A percentile compares a stretch with the other conserved stretches of the same genome.
These are phyloP conservation scores for Calliopum simillimum DNA, from an alignment of 2,888 invertebrate species.

Conservation along the genomic window DNA sequence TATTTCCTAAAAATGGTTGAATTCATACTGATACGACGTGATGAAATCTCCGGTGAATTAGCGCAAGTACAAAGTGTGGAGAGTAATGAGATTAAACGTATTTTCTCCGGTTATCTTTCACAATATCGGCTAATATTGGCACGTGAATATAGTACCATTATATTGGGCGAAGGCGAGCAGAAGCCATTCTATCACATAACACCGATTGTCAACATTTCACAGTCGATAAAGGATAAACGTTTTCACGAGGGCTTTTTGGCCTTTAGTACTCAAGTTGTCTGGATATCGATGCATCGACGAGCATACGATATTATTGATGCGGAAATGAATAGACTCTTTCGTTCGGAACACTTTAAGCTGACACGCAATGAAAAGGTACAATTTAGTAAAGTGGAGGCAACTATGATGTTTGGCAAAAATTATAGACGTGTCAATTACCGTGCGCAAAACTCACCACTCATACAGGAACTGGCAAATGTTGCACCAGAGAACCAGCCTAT, in stretches of 20 bases:
- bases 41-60: constrained; percentile 56
- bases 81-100: constrained; percentile 57
- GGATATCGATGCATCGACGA: constrained; percentile 63
- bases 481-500: constrained; percentile 56
- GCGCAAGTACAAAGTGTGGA: constrained; percentile 59
- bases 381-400: constrained; percentile 55
- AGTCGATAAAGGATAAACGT: constrained; percentile 52
- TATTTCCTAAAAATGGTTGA: constrained; percentile 63
- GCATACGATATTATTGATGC: constrained; percentile 59
- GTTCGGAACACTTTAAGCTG: constrained; percentile 62
- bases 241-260: constrained; percentile 63
- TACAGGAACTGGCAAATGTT: constrained; percentile 59
- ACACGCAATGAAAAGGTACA: constrained; percentile 48
- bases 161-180: constrained; percentile 59
- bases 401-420: constrained; percentile 59
- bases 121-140: constrained; percentile 64
- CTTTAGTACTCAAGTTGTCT: constrained; percentile 59
- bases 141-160: constrained; percentile 61
- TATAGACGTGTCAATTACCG: constrained; percentile 60
- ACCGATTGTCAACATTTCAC: constrained; percentile 56
- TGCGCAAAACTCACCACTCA: constrained; percentile 60
- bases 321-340: constrained; percentile 64
- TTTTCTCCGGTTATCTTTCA: constrained; percentile 57
- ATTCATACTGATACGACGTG: constrained; percentile 60
- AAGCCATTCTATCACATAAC: constrained; percentile 58